A percentile compares a stretch with the other conserved stretches of the same genome.
Conservation (phyloP, 1,140 invertebrate genomes). For the Heliothis virescens region DNA sequence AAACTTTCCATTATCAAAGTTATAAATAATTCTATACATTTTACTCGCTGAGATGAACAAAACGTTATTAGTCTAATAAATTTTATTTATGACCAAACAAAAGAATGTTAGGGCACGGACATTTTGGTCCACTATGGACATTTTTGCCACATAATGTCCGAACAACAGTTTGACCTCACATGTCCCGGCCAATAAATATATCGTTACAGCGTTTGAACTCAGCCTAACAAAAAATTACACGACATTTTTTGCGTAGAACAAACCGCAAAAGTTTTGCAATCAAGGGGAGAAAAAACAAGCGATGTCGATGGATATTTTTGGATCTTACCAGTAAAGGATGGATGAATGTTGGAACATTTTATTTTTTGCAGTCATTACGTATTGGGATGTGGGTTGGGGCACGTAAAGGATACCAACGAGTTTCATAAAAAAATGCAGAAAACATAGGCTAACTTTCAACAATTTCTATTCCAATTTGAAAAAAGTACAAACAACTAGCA, state of each 20-base stretch:
- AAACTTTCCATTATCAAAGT: slow-evolving; percentile 23
- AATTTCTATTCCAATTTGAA: too few species aligned
- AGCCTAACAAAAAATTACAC: slow-evolving; percentile 70
- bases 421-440: too few species aligned
- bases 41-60: not conserved
- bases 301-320: slow-evolving; percentile 34
- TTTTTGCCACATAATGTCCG: slow-evolving; percentile 67
- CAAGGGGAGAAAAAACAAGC: slow-evolving; percentile 63
- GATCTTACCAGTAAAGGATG: not conserved
- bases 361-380: not conserved
- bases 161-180: slow-evolving; percentile 67
- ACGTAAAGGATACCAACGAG: not conserved
- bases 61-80: slow-evolving; percentile 45
- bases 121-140: slow-evolving; percentile 60
- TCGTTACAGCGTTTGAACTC: slow-evolving; percentile 69
- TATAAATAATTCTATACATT: slow-evolving; percentile 42
- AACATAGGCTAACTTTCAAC: too few species aligned
- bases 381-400: not conserved
- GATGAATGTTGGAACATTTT: not conserved
- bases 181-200: slow-evolving; percentile 73
- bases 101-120: slow-evolving; percentile 59
- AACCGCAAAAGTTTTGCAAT: slow-evolving; percentile 74
- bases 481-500: too few species aligned
- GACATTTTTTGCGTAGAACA: slow-evolving; percentile 66
- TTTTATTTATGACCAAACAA: slow-evolving; percentile 55